Percentiles rank a stretch among this genome's conserved stretches.
Conservation (phyloP, 1,140 invertebrate species). For the Scaptomyza hsui region DNA sequence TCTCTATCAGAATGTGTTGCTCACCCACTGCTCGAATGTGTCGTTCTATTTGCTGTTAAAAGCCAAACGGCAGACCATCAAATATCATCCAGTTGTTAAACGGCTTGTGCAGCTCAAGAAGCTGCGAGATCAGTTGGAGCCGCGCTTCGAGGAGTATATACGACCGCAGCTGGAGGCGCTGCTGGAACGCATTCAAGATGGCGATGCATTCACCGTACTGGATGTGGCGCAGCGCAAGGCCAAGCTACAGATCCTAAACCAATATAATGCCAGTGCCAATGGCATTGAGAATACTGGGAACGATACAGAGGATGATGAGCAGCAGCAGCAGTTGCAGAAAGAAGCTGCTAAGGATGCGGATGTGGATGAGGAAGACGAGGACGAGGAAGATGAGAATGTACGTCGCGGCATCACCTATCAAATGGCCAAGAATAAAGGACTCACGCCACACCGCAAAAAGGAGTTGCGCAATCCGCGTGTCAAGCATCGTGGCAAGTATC, state of each 20-base stretch:
- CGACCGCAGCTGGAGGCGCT: constrained; percentile 88
- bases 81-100: constrained; percentile 94
- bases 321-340: constrained; percentile 51
- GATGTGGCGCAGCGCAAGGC: constrained; percentile 72
- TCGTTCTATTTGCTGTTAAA: constrained; percentile 94
- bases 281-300: background rate
- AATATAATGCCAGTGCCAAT: constrained; percentile 56
- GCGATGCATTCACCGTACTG: constrained; percentile 84
- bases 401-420: constrained; percentile 95
- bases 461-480: constrained; percentile 96
- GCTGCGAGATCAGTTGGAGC: constrained; percentile 89
- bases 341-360: constrained; percentile 75
- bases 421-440: constrained; percentile 97
- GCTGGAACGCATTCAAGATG: constrained; percentile 85
- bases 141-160: constrained; percentile 82
- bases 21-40: constrained; percentile 94
- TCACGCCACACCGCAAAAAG: constrained; percentile 94
- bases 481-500: constrained; percentile 95
- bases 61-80: constrained; percentile 88
- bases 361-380: constrained; percentile 66
- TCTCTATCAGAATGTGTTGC: constrained; percentile 88
- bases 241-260: constrained; percentile 76
- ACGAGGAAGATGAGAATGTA: constrained; percentile 67
- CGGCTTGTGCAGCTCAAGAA: constrained; percentile 91
- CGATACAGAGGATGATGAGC: constrained; percentile 53